These are phyloP conservation scores for Cervus canadensis DNA, from an alignment of 2,113 vertebrate species.

Conservation along the genomic window DNA sequence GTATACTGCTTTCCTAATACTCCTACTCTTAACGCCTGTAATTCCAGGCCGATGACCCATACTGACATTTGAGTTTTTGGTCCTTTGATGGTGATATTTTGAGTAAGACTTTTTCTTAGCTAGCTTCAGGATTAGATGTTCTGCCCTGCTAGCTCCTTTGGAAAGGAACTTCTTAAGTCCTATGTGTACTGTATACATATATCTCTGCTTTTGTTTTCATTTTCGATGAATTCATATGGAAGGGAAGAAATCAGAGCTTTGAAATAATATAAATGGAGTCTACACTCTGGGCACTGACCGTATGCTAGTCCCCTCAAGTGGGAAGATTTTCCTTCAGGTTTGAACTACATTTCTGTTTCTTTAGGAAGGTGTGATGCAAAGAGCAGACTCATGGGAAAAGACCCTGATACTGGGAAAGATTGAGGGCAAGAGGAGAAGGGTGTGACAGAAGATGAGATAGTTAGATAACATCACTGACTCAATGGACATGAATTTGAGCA, in stretches of 20 bases:
- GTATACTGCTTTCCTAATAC: background rate
- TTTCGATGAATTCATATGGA: background rate
- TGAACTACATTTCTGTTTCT: background rate
- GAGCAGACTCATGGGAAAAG: background rate
- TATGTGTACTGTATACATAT: background rate
- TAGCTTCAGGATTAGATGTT: slow-evolving; percentile 25
- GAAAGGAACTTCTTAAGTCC: background rate
- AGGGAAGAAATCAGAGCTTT: background rate
- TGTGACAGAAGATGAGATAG: background rate
- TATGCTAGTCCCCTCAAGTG: background rate
- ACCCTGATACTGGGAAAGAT: background rate
- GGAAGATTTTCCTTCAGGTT: background rate
- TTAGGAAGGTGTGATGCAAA: background rate
- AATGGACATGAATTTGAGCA: background rate
- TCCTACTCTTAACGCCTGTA: background rate
- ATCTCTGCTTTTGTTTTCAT: background rate
- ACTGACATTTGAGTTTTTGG: background rate
- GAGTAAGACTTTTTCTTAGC: background rate
- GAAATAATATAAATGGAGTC: background rate
- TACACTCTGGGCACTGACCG: background rate
- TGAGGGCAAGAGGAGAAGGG: background rate
- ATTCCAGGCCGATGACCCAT: background rate
- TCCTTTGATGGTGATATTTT: background rate
- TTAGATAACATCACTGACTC: background rate
- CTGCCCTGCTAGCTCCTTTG: slow-evolving; percentile 58